Base-by-base conservation (phyloP, 2,888 invertebrate species). In the Conistra vaccinii region DNA sequence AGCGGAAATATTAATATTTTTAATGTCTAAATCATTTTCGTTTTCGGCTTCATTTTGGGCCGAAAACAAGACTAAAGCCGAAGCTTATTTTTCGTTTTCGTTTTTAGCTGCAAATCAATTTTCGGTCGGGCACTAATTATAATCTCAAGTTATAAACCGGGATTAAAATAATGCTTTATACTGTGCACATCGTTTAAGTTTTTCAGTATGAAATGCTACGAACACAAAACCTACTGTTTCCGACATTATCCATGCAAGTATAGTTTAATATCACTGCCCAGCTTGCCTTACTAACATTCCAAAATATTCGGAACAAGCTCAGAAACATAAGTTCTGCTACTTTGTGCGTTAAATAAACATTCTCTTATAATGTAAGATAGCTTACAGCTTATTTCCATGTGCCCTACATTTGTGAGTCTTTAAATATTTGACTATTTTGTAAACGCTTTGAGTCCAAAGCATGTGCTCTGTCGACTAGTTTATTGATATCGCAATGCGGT, bases 401-500 rank as follows among this genome's bases (percentile, higher is more conserved):
- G 45, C 58, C 35, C 58, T 39, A 80, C 45, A 78, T 78, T 57
- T 67, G 61, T 55, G 62, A 39, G 20, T 80, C 42, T 53, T 63
- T 68, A 68, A 81, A 79, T 76, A 79, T 81, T 81, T 32, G 68
- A 48, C 51, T n/a, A 23, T 81, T 78, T 76, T 67, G 74, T 61
- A 57, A 81, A 68, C 32, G 66, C 61, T 65, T 73, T 61, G 62
- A 61, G 39, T 63, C 14, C 39, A 55, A 48, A 58, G 68, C 75
- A 32, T 72, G 53, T 80, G 45, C 23, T 65, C 39, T 29, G 42
- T 29, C 29, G 75, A 62, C 75, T 74, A 42, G 51, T 78, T 81
- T 81, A 78, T 74, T 81, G 67, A 57, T 81, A 74, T 74, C 61
- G 66, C 81, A 75, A 20, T 81, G 81, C 75, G 65, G 61, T 35